These are phyloP conservation scores for Limnephilus rhombicus DNA, from an alignment of 2,888 invertebrate genomes.

Conservation along the genomic window DNA sequence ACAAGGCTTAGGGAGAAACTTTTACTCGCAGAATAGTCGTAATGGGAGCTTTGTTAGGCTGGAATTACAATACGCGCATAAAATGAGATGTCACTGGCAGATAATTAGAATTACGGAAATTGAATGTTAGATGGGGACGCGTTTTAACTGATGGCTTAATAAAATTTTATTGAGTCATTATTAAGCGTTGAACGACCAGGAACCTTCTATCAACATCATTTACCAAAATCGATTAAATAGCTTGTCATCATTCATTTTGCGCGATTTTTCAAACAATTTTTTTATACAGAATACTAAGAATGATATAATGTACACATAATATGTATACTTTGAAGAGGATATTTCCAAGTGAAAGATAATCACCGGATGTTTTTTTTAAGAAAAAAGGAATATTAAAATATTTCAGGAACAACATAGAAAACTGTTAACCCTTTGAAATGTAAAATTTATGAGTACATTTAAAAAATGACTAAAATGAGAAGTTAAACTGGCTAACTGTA, in stretches of 20 bases:
- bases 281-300: neutral
- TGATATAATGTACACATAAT: neutral
- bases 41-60: neutral
- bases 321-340: neutral
- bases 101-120: neutral
- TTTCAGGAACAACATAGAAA: neutral
- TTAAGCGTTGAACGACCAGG: neutral
- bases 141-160: neutral
- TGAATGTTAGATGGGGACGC: neutral
- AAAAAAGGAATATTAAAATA: neutral
- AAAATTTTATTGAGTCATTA: neutral
- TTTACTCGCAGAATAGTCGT: neutral
- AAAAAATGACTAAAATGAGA: no score
- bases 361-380: neutral
- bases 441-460: no score
- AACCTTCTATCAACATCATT: neutral
- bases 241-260: neutral
- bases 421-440: neutral
- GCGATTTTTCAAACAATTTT: neutral
- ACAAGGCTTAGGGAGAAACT: neutral
- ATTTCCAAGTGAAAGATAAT: neutral
- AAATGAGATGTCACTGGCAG: neutral
- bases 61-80: neutral
- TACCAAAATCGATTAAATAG: neutral
- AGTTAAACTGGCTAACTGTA: no score